These are phyloP conservation scores for Eremobia ochroleuca DNA, from an alignment of 2,888 invertebrate genomes.

Conservation along the genomic window DNA sequence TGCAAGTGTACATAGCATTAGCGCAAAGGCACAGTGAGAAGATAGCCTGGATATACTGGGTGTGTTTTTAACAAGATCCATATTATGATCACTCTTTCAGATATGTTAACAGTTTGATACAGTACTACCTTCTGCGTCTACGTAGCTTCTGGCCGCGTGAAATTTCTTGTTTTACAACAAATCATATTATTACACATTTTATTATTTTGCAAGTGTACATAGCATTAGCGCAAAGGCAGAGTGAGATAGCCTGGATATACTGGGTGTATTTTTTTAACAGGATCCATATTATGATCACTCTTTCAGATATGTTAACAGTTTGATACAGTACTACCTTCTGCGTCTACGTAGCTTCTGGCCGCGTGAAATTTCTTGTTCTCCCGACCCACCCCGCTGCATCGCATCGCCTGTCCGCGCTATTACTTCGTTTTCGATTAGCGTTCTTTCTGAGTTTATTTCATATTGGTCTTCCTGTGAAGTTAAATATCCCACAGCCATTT, in stretches of 20 bases:
- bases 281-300: background rate
- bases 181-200: too few species aligned
- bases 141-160: too few species aligned
- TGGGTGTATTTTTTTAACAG: background rate
- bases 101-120: background rate
- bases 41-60: background rate
- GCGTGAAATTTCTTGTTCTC: too few species aligned
- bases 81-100: background rate
- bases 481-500: too few species aligned
- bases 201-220: background rate
- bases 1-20: background rate
- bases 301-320: too few species aligned
- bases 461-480: too few species aligned
- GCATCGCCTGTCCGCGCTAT: too few species aligned
- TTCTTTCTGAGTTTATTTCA: too few species aligned
- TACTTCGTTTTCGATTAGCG: too few species aligned
- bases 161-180: background rate
- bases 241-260: background rate
- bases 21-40: background rate
- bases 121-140: background rate
- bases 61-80: background rate
- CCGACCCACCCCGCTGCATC: too few species aligned
- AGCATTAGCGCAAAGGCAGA: background rate
- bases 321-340: background rate
- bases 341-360: too few species aligned